Base-by-base conservation (phyloP, 2,888 invertebrate genomes). In the Hydroisotoma schaefferi region DNA sequence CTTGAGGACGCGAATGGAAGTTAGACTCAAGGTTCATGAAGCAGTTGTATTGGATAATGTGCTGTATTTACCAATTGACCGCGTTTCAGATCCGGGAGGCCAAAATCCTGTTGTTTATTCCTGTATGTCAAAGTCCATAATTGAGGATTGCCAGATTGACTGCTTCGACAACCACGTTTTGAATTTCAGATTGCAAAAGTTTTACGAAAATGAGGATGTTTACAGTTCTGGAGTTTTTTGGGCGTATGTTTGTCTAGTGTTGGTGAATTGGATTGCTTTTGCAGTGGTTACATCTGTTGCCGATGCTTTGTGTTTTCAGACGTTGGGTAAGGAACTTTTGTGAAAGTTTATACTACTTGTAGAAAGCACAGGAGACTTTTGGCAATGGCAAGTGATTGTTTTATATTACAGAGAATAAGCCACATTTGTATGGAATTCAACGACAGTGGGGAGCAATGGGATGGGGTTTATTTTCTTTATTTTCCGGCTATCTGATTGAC, bases 381-480 rank as follows among this genome's bases (percentile, higher is more conserved):
- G 8, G 8, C 33, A 10, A 8, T 33, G 8, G 33, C 15, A 33
- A 33, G 8, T 33, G 33, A 10, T 33, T 33, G 15, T 33, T 15
- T 33, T 33, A 33, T 33, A 26, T 43, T 29, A 5, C n/a, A 88
- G 88, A 87, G 49, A 83, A 85, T 2, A 82, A 84, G 56, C 83
- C 85, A 15, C 82, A 86, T 53, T 80, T 83, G 22, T 94, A 90
- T 76, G 94, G 94, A 0, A 84, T 86, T 69, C 94, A 94, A 76
- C 82, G 92, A 40, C 79, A 92, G 63, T 94, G 88, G 85, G 93
- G 94, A 0, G 87, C 93, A 0, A 80, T 94, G 2, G 94, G 92
- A 0, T 91, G 88, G 85, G 93, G 92, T 20, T 76, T 87, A 52
- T 84, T 90, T 73, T 86, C 88, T 0, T 80, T 90, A 25, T 74